Percentiles rank a stretch among this genome's conserved stretches.
These are phyloP conservation scores for Gallinago paraguaiae DNA, from an alignment of 2,113 vertebrate genomes.

Conservation along the genomic window DNA sequence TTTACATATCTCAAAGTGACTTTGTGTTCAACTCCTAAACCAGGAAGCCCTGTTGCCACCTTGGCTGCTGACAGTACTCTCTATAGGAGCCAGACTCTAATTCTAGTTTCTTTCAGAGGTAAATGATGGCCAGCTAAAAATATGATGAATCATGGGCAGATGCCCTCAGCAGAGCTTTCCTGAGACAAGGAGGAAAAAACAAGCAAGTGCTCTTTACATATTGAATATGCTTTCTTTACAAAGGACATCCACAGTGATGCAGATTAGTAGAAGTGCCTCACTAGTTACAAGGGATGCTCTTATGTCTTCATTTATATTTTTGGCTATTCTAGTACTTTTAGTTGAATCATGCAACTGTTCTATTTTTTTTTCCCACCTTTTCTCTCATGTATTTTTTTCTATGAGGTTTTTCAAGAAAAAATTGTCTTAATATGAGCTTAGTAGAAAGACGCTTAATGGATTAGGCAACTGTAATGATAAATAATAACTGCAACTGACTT, in stretches of 20 bases:
- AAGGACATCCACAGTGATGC: not conserved
- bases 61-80: not conserved
- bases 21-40: not conserved
- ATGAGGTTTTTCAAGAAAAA: not conserved
- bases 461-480: not conserved
- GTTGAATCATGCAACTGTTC: not conserved
- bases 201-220: not conserved
- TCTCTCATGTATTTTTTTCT: not conserved
- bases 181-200: not conserved
- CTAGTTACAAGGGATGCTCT: not conserved
- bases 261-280: not conserved
- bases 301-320: not conserved
- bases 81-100: not conserved
- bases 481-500: not conserved
- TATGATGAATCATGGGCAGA: not conserved
- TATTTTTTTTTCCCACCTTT: not conserved
- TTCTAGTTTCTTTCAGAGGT: not conserved
- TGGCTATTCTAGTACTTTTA: not conserved
- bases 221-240: not conserved
- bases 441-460: not conserved
- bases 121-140: not conserved
- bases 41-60: not conserved
- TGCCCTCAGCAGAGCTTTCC: not conserved
- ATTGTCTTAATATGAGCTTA: not conserved
- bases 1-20: slow-evolving; percentile 2